These are phyloP conservation scores for Heliconius hortense DNA, from an alignment of 2,888 invertebrate species.

Conservation along the genomic window DNA sequence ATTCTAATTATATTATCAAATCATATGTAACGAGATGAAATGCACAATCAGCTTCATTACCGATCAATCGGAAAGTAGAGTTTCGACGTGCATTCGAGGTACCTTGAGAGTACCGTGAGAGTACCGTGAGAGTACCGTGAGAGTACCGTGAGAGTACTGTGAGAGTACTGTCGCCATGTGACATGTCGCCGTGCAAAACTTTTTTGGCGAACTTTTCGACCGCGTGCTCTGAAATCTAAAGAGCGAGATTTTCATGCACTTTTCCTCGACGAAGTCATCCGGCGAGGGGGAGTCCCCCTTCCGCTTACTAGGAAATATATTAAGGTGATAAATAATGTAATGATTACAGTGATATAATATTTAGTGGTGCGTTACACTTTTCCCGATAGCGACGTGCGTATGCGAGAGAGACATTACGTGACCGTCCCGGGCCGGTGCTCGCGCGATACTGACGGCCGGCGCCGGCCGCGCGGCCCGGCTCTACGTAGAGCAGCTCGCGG, in stretches of 20 bases:
- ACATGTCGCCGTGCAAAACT: slow-evolving; percentile 63
- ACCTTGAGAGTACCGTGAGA: slow-evolving; percentile 60
- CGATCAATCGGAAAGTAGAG: slow-evolving; percentile 61
- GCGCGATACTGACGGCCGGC: slow-evolving; percentile 67
- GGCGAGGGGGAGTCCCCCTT: slow-evolving; percentile 55
- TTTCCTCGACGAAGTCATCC: slow-evolving; percentile 78
- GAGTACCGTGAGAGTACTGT: slow-evolving; percentile 54
- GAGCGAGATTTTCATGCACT: slow-evolving; percentile 66
- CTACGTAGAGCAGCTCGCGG: slow-evolving; percentile 7
- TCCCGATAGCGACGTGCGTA: slow-evolving; percentile 57
- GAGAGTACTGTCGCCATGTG: slow-evolving; percentile 69
- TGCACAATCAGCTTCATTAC: background rate
- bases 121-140: slow-evolving; percentile 51
- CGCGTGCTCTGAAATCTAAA: slow-evolving; percentile 60
- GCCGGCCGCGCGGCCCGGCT: slow-evolving; percentile 55
- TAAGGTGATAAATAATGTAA: slow-evolving; percentile 22
- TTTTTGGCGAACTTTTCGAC: slow-evolving; percentile 67
- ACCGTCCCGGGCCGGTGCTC: slow-evolving; percentile 61
- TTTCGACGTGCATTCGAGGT: slow-evolving; percentile 49
- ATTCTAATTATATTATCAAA: background rate
- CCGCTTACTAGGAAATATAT: background rate
- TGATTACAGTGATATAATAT: slow-evolving; percentile 49
- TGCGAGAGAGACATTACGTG: slow-evolving; percentile 64
- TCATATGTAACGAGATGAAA: background rate
- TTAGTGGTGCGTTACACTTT: slow-evolving; percentile 41